A percentile compares a stretch with the other conserved stretches of the same genome.
Evolutionary conservation across 2,797 vertebrate species (phyloP).

Genomic region (Leptoclinus maculatus): DNA sequence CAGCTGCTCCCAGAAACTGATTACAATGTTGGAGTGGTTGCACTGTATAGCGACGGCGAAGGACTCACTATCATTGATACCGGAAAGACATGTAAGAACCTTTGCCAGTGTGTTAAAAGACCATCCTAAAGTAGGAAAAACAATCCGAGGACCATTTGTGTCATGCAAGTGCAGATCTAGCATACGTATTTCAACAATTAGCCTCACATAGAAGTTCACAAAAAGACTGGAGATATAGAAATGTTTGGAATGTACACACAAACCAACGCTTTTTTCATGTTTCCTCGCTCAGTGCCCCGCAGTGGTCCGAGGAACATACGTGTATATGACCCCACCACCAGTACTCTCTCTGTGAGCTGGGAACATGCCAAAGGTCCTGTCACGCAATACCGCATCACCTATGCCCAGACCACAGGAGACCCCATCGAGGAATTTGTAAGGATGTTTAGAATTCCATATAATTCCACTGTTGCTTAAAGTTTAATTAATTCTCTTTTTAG

Average conservation of each 20-base stretch:
- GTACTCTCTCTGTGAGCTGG: conserved; percentile 94
- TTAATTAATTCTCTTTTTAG: background rate
- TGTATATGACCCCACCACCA: conserved; percentile 94
- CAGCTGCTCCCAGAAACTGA: conserved; percentile 89
- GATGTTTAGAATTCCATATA: conserved; percentile 21
- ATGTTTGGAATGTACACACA: background rate
- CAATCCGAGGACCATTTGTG: background rate
- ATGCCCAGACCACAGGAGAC: conserved; percentile 92
- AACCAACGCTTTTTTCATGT: background rate
- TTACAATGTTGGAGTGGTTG: conserved; percentile 92
- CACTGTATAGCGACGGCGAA: conserved; percentile 94
- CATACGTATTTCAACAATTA: background rate
- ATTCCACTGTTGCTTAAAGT: background rate
- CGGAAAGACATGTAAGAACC: conserved; percentile 92
- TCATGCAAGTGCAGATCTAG: background rate
- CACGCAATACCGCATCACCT: conserved; percentile 93
- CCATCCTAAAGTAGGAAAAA: background rate
- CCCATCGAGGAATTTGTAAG: conserved; percentile 97
- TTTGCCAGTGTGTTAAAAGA: background rate
- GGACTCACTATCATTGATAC: conserved; percentile 84
- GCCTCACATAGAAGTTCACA: background rate
- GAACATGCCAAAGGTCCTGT: conserved; percentile 95
- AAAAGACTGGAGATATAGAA: background rate
- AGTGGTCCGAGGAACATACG: conserved; percentile 93
- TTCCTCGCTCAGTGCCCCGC: conserved; percentile 86